Evolutionary conservation across 1,140 invertebrate genomes (phyloP).

Genomic region (Cyphomyrmex costatus): DNA sequence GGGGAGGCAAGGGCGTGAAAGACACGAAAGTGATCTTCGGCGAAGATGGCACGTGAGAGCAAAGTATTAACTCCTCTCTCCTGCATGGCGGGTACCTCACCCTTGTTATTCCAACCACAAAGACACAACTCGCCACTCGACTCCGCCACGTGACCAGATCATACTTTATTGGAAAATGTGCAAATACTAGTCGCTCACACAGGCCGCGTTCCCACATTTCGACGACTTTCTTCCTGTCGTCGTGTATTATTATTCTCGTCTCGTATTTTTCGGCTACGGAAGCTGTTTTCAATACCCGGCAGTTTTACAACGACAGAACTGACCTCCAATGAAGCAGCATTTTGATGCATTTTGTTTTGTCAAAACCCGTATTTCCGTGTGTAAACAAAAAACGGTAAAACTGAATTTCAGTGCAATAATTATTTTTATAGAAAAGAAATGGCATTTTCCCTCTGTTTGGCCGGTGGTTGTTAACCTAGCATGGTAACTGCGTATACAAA

Average conservation of each 20-base stretch:
- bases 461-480: not conserved
- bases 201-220: not conserved
- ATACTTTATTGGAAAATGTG: conserved; percentile 86
- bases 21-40: conserved; percentile 41
- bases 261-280: conserved; percentile 25
- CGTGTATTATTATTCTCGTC: conserved; percentile 34
- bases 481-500: not conserved
- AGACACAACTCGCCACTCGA: conserved; percentile 81
- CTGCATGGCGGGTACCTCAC: conserved; percentile 65
- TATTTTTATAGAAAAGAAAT: conserved; percentile 52
- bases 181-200: conserved; percentile 78
- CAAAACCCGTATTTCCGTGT: conserved; percentile 20
- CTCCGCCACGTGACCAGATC: conserved; percentile 81
- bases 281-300: conserved; percentile 35
- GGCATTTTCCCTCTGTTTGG: conserved; percentile 12
- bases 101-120: conserved; percentile 84
- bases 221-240: conserved; percentile 15
- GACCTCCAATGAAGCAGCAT: conserved; percentile 25
- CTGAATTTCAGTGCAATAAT: conserved; percentile 52
- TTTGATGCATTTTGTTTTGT: conserved; percentile 51
- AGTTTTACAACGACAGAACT: conserved; percentile 19
- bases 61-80: conserved; percentile 83
- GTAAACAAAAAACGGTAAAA: conserved; percentile 57
- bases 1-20: not conserved
- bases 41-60: conserved; percentile 76